Percentiles rank a stretch among this genome's conserved stretches.
These are phyloP conservation scores for Toxostoma redivivum DNA, from an alignment of 2,113 vertebrate genomes.

Conservation along the genomic window DNA sequence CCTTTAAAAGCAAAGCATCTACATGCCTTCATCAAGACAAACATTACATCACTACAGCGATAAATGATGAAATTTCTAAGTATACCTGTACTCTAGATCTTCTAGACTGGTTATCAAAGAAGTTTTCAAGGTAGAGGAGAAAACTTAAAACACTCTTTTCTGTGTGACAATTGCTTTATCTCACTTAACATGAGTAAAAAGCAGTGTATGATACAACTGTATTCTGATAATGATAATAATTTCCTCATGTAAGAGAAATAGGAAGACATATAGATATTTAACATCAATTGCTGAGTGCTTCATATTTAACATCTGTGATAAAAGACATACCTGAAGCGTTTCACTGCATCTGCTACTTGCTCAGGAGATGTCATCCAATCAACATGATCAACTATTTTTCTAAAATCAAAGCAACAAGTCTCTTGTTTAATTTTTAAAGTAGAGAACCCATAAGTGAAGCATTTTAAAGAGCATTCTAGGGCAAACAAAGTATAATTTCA, in stretches of 20 bases:
- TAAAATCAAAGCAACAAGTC: constrained; percentile 54
- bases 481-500: neutral
- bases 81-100: neutral
- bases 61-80: neutral
- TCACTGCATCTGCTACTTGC: constrained; percentile 97
- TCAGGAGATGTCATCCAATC: constrained; percentile 97
- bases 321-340: constrained; percentile 89
- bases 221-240: neutral
- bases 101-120: neutral
- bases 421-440: neutral
- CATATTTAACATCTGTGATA: neutral
- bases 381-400: constrained; percentile 99
- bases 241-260: neutral
- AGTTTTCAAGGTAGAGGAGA: neutral
- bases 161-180: neutral
- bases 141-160: neutral
- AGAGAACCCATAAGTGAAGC: neutral
- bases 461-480: neutral
- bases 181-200: neutral
- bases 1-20: neutral
- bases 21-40: neutral
- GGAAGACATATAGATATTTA: neutral
- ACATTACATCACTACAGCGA: neutral
- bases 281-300: neutral
- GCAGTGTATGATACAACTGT: neutral